Evolutionary conservation across 2,888 invertebrate species (phyloP).

Genomic region (Tolmerus cingulatus): DNA sequence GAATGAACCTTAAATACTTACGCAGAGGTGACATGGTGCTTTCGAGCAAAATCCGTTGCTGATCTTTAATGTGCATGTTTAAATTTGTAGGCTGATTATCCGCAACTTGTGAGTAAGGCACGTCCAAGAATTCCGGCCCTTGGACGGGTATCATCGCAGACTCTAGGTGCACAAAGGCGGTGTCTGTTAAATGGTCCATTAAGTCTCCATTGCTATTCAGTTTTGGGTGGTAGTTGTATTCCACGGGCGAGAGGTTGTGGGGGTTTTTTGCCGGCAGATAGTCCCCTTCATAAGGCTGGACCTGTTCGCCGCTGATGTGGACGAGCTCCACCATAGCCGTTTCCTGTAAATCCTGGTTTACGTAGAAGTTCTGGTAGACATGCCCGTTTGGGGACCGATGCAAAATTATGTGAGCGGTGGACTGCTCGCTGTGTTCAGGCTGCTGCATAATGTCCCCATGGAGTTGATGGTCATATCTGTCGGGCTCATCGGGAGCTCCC

Average conservation of each 20-base stretch:
- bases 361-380: conserved; percentile 51
- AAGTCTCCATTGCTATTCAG: conserved; percentile 21
- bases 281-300: conserved; percentile 46
- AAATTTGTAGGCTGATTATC: not conserved
- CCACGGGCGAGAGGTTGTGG: conserved; percentile 9
- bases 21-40: conserved; percentile 54
- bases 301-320: conserved; percentile 38
- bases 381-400: conserved; percentile 51
- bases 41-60: conserved; percentile 51
- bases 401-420: conserved; percentile 19
- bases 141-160: conserved; percentile 38
- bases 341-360: conserved; percentile 7
- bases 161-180: conserved; percentile 39
- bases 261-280: conserved; percentile 22
- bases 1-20: conserved; percentile 41
- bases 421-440: not conserved
- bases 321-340: conserved; percentile 48
- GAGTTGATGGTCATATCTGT: not conserved
- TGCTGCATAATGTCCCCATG: not conserved
- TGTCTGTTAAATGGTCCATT: conserved; percentile 37
- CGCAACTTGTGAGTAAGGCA: not conserved
- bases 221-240: conserved; percentile 38
- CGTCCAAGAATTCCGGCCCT: not conserved
- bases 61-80: conserved; percentile 47
- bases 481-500: not conserved